Base-by-base conservation (phyloP, 2,113 vertebrate genomes). In the Hipposideros armiger region DNA sequence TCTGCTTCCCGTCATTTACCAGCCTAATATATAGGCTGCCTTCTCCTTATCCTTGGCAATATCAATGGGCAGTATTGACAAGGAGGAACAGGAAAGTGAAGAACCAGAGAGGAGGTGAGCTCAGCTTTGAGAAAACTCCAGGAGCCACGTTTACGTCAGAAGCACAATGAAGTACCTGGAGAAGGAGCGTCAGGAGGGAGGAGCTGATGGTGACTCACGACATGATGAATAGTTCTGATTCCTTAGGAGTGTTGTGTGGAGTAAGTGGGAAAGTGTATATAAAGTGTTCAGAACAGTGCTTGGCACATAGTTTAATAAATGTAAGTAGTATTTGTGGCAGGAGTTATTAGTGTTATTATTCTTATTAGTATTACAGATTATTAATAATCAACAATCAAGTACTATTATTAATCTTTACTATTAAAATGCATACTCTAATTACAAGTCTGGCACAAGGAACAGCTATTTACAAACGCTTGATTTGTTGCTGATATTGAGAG, bases 71-170 rank as follows among this genome's bases (percentile, higher is more conserved):
- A 24, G 5, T 58, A 60, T 13, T 5, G 69, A 73, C 56, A 56
- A 67, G 36, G 36, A 84, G 9, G 56, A 90, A 45, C 40, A 86
- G 81, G 78, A 90, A 64, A 40, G 50, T 52, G 9, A 86, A 66
- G 91, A 81, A 58, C 87, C 73, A 73, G 26, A 60, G 26, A n/a
- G 40, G 30, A 73, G 26, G 40, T 17, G 56, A 87, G 26, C 66
- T 96, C 64, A 90, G 58, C 74, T 74, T 81, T 24, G n/a, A 58
- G 58, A 94, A 87, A 60, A 86, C 36, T 85, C 81, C 54, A 60
- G 87, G 32, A n/a, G 32, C 56, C 62, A 58, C 11, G 58, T 86
- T 87, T 72, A 58, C n/a, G 74, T 83, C 67, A 67, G 80, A 80
- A 73, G 80, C 62, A 67, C 66, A 64, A n/a, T 52, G 58, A 66